Percentiles rank a stretch among this genome's conserved stretches.
phyloP scores from a whole-genome alignment of 2,113 vertebrate genomes.

The Azemiops feae region DNA sequence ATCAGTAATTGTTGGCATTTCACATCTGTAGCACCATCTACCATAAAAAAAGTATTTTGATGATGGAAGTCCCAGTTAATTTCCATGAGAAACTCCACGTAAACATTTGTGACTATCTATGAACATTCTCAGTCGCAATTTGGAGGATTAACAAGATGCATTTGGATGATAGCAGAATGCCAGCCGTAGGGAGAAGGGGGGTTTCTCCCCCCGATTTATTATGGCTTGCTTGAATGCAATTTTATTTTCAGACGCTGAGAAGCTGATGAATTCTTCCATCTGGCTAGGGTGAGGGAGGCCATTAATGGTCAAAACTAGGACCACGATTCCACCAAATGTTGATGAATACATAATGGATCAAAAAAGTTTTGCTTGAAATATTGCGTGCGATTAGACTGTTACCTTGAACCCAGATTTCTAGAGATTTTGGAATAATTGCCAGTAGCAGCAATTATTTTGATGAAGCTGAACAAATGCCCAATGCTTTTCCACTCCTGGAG shows the following conservation, averaged over 20 bases:
- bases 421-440: neutral
- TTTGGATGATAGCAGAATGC: constrained; percentile 21
- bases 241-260: constrained; percentile 16
- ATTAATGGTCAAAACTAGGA: neutral
- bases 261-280: constrained; percentile 15
- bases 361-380: neutral
- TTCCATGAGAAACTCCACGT: neutral
- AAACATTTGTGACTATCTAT: neutral
- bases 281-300: constrained; percentile 24
- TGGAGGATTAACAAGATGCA: neutral
- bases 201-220: accelerated
- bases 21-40: constrained; percentile 43
- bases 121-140: constrained; percentile 14
- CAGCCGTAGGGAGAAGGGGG: neutral
- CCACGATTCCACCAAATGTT: neutral
- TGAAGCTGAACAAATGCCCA: neutral
- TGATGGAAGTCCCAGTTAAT: neutral
- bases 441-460: neutral
- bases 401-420: neutral
- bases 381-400: neutral
- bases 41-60: neutral
- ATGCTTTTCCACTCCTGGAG: neutral
- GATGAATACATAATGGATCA: accelerated
- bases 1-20: constrained; percentile 36
- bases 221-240: constrained; percentile 17